Evolutionary conservation across 92 coral and sea anemone species (phyloP), one percentile per base, ranked within the genome.

Genomic region (Anthopleura xanthogrammica): DNA sequence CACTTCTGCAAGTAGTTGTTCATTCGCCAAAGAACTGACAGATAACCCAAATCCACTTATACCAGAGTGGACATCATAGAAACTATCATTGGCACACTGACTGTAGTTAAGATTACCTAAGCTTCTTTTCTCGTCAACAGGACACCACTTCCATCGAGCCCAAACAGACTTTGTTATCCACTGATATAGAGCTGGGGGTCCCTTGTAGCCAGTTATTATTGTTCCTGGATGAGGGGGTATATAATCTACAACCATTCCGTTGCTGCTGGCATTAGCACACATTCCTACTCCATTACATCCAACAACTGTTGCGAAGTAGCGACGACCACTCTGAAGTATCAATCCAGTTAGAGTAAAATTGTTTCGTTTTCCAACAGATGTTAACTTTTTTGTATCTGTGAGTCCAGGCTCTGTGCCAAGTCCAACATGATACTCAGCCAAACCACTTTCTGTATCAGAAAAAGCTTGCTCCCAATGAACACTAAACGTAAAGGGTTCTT

Each of bases 81-180:
- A 96, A 41, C 90, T 89, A 77, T 92, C 83, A 72, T 82, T 81
- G 68, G 94, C 77, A 60, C 97, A 90, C 9, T 87, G 88, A 41
- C 80, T 23, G 20, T 70, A 52, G 76, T 89, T 84, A 16, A 88
- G 48, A n/a, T 77, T 57, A 19, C 64, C 87, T 3, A 83, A 78
- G 16, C 52, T 66, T 42, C 92, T 87, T 29, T 82, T 87, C 78
- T 88, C 92, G 78, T 95, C 98, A 0, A 87, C 94, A 43, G 82
- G 86, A 82, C 98, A 96, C 99, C 99, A 96, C 40, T 95, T 85
- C 99, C 99, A 96, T 70, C 99, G 91, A 7, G 99, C 99, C 99
- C 99, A 96, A 10, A 93, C 93, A 48, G 98, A 90, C 71, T 90
- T 94, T 70, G 90, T 90, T 11, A 96, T 86, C 94, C 97, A 92